Base-by-base conservation (phyloP, 2,797 vertebrate genomes). In the Gambusia yucatana region DNA sequence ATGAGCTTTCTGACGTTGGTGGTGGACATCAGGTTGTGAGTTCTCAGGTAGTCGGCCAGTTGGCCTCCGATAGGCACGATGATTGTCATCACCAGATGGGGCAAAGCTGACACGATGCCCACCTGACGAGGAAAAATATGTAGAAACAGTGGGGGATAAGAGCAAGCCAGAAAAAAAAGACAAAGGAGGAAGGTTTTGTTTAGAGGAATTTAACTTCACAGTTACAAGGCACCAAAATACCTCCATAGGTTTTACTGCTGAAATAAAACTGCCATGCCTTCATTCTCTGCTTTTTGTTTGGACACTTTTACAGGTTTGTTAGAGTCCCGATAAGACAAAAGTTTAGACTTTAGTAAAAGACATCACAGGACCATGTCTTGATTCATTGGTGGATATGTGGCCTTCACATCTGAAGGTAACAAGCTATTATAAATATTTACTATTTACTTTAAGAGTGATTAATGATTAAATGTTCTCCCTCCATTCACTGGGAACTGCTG, bases 61-160 rank as follows among this genome's bases (percentile, higher is more conserved):
- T 99, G 98, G 73, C 98, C 98, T 77, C 98, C 98, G n/a, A 99
- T 95, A 47, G 98, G 98, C 81, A 99, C 98, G 41, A 99, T 97
- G 89, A 99, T 98, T 36, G 98, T 99, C 98, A 99, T 99, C 90
- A 99, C 98, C 91, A 99, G 94, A 92, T 99, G 98, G 0, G 98
- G 98, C 80, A 99, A 93, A 41, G 97, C 98, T 73, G 98, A 99
- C 79, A 99, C 90, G 91, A 99, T 96, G 77, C 98, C 98, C 87
- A 99, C 98, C 98, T 99, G 82, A 86, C 52, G 69, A 36, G 74
- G 36, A 25, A 74, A 76, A 30, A 43, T 7, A n/a, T n/a, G 73
- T 25, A 39, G 70, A 30, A 67, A 28, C 36, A 20, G 36, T 43
- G 1, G 55, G 47, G 3, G 0, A 7, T 65, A 17, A 9, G 8